These are phyloP conservation scores for Diogma glabrata DNA, from an alignment of 2,888 invertebrate species.

Conservation along the genomic window DNA sequence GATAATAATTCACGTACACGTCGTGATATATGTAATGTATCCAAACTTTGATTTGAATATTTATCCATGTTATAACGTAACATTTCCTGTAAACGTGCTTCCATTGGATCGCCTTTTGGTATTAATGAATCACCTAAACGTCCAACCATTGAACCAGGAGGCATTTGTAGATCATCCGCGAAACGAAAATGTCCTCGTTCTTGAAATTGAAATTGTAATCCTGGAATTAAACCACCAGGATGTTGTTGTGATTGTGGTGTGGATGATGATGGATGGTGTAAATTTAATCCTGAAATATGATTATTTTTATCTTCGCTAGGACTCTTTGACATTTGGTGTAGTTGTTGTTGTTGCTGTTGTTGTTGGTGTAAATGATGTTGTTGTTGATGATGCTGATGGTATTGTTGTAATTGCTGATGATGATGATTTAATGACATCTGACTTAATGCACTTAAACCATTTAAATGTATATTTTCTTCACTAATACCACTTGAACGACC, in stretches of 20 bases:
- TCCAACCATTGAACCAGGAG: constrained; percentile 72
- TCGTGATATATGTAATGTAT: constrained; percentile 89
- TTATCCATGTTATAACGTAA: constrained; percentile 92
- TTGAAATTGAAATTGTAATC: constrained; percentile 63
- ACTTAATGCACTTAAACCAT: constrained; percentile 4
- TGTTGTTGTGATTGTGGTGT: constrained; percentile 26
- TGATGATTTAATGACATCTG: constrained; percentile 4
- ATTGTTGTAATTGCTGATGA: constrained; percentile 6
- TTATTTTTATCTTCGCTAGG: constrained; percentile 41
- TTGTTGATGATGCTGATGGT: background rate
- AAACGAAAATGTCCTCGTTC: constrained; percentile 73
- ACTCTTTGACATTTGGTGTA: constrained; percentile 36
- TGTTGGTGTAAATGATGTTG: constrained; percentile 7
- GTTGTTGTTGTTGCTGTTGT: constrained; percentile 6
- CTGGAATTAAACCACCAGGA: constrained; percentile 36
- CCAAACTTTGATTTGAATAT: constrained; percentile 84
- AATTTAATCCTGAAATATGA: constrained; percentile 10
- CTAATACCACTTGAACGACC: constrained; percentile 26
- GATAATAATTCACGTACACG: constrained; percentile 87
- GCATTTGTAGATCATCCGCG: constrained; percentile 68
- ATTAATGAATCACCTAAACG: constrained; percentile 81
- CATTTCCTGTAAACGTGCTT: constrained; percentile 86
- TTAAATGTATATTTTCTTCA: constrained; percentile 10
- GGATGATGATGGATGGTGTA: constrained; percentile 25
- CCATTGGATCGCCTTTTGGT: constrained; percentile 89